Evolutionary conservation across 2,113 vertebrate genomes (phyloP), one percentile per base, ranked within the genome.

Genomic region (Anguilla rostrata): DNA sequence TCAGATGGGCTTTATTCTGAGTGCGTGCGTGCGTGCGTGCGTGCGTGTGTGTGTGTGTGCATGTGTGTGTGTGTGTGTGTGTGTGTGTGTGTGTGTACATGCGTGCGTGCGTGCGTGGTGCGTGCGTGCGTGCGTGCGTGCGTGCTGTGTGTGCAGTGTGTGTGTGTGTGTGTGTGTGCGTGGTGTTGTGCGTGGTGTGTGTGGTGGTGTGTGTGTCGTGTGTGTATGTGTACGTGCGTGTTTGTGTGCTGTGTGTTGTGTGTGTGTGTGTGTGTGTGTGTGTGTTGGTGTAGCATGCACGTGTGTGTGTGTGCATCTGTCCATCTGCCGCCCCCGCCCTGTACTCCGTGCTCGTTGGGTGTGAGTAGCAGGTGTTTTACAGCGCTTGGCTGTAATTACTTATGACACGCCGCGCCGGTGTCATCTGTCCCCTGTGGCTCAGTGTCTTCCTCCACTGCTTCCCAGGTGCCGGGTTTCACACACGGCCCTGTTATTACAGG

Each of bases 341-440:
- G 26, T 34, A n/a, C 71, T 66, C 22, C 26, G 7, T 60, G n/a
- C 71, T n/a, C 12, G 26, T 75, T 75, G 22, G 71, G 71, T 29
- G 71, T 75, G 71, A 75, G 71, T 75, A 75, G 71, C 26, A 75
- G n/a, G 71, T 75, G 26, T 75, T 75, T 8, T 85, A 56, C 53
- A 83, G 78, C 83, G 88, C 83, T 78, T 87, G 78, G 66, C 80
- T 88, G 57, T 82, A 89, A 88, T 89, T 84, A 86, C 83, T 84
- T 53, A 49, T 49, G 39, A 14, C 60, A 75, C 57, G 82, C 71
- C 34, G 71, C 26, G 22, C 63, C 26, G 71, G 85, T 91, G 85
- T 90, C 90, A 49, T 86, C 86, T 88, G 87, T 89, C 83, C 82
- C 83, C 71, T 12, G 84, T 56, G 83, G 86, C 87, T 87, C 79